A percentile compares a stretch with the other conserved stretches of the same genome.
Evolutionary conservation across 2,113 vertebrate genomes (phyloP).

Genomic region (Daphoenositta chrysoptera): DNA sequence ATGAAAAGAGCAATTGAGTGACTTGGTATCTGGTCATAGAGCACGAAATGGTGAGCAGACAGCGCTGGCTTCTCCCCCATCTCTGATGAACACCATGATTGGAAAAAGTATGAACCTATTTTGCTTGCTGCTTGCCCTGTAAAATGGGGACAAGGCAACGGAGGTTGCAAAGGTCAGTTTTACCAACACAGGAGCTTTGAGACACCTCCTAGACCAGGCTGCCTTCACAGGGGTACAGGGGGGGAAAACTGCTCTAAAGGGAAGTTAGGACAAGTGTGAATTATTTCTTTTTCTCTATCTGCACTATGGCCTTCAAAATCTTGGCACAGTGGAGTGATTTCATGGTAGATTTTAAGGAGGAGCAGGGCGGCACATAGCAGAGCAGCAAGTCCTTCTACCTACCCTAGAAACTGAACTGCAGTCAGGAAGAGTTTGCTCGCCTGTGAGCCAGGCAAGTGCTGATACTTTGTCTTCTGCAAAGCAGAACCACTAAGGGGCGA

Average conservation of each 20-base stretch:
- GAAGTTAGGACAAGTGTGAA: not conserved
- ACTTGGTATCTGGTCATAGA: not conserved
- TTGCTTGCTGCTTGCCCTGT: not conserved
- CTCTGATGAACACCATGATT: not conserved
- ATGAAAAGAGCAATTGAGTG: not conserved
- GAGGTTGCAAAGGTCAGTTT: not conserved
- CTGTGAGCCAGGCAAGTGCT: not conserved
- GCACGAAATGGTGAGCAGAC: not conserved
- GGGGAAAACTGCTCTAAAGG: not conserved
- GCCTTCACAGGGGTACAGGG: not conserved
- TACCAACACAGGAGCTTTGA: not conserved
- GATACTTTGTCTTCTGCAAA: not conserved
- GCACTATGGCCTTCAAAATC: not conserved
- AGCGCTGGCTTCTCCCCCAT: not conserved
- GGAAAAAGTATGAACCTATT: not conserved
- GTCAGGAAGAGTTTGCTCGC: not conserved
- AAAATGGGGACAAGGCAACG: not conserved
- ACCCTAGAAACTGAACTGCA: not conserved
- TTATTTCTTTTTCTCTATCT: not conserved
- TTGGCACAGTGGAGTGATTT: not conserved
- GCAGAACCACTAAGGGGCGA: not conserved
- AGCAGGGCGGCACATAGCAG: not conserved
- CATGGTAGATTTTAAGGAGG: not conserved
- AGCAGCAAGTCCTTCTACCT: not conserved
- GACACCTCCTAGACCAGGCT: not conserved